Evolutionary conservation across 35 echinoderm and acorn worm genomes (phyloP).

Genomic region (Ophioderma brevispina): DNA sequence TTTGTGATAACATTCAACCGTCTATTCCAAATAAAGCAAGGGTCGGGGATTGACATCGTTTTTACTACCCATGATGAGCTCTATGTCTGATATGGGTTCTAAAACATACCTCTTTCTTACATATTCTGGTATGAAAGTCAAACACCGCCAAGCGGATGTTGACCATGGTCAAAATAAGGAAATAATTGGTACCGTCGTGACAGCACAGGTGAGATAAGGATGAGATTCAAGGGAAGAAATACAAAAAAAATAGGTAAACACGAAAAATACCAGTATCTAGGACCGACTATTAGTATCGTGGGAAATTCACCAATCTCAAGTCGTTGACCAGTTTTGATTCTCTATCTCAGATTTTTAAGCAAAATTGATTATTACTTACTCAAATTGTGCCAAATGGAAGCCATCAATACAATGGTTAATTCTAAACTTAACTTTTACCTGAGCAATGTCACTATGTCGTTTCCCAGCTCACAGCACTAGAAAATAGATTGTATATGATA

Average conservation of each 20-base stretch:
- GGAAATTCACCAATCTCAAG: too few relatives aligned
- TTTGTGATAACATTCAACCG: background rate
- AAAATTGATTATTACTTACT: too few relatives aligned
- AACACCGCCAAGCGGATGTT: background rate
- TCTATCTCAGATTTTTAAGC: too few relatives aligned
- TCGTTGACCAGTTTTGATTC: too few relatives aligned
- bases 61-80: background rate
- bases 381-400: too few relatives aligned
- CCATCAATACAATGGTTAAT: too few relatives aligned
- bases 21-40: background rate
- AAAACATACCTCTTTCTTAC: background rate
- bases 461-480: too few relatives aligned
- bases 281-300: too few relatives aligned
- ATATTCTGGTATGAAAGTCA: background rate
- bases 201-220: background rate
- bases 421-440: too few relatives aligned
- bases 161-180: background rate
- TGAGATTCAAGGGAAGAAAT: background rate
- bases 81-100: background rate
- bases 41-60: background rate
- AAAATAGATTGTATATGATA: too few relatives aligned
- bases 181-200: background rate
- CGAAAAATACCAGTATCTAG: too few relatives aligned
- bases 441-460: too few relatives aligned
- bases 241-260: background rate